A percentile compares a stretch with the other conserved stretches of the same genome.
phyloP scores from a whole-genome alignment of 2,797 vertebrate genomes.

The Telmatherina bonti region DNA sequence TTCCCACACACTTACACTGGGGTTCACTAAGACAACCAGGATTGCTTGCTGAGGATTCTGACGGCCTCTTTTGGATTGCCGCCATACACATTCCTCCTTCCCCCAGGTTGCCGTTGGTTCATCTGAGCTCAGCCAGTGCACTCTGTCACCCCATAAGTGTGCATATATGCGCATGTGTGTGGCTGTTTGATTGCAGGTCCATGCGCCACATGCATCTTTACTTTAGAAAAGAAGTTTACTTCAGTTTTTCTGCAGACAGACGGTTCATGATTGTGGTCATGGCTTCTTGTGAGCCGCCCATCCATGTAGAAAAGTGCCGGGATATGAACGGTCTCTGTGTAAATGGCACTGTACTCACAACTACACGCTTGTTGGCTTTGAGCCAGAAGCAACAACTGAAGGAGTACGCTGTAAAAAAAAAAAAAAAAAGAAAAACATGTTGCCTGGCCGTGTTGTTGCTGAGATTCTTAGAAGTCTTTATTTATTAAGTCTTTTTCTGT shows the following conservation, averaged over 20 bases:
- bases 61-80: constrained; percentile 79
- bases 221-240: constrained; percentile 38
- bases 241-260: constrained; percentile 53
- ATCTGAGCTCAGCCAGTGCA: constrained; percentile 86
- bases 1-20: constrained; percentile 72
- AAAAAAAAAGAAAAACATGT: constrained; percentile 23
- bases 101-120: constrained; percentile 86
- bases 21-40: constrained; percentile 84
- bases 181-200: constrained; percentile 53
- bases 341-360: constrained; percentile 61
- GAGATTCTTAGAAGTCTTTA: constrained; percentile 34
- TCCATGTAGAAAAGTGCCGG: constrained; percentile 63
- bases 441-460: constrained; percentile 43
- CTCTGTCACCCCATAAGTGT: constrained; percentile 84
- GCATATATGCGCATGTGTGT: constrained; percentile 53
- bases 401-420: constrained; percentile 55
- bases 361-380: constrained; percentile 49
- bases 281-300: constrained; percentile 56
- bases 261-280: constrained; percentile 40
- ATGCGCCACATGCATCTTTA: constrained; percentile 47
- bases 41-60: constrained; percentile 82
- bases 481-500: constrained; percentile 5
- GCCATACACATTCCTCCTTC: constrained; percentile 86
- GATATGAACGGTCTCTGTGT: constrained; percentile 64
- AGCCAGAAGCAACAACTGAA: constrained; percentile 72